A percentile compares a stretch with the other conserved stretches of the same genome.
Evolutionary conservation across 2,113 vertebrate genomes (phyloP).

Genomic region (Sialia sialis): DNA sequence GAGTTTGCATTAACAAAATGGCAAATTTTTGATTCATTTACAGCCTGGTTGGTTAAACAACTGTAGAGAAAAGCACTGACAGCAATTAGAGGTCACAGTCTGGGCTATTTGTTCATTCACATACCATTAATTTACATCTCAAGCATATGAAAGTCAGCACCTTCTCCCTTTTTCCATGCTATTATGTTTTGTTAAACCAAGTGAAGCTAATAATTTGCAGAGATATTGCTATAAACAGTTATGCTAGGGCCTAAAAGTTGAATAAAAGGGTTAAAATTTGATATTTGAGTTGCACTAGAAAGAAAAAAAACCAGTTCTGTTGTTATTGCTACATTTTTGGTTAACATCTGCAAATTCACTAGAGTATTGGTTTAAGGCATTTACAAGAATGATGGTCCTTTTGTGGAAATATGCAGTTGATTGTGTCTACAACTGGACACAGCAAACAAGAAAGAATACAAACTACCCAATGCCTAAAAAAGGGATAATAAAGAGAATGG

Average conservation of each 20-base stretch:
- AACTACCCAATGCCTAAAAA: neutral
- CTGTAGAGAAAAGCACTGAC: neutral
- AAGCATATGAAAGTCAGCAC: neutral
- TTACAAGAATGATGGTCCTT: neutral
- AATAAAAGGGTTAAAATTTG: neutral
- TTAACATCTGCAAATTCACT: slow-evolving; percentile 27
- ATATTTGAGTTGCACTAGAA: neutral
- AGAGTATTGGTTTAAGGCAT: neutral
- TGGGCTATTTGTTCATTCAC: neutral
- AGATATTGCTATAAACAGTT: neutral
- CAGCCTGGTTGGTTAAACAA: neutral
- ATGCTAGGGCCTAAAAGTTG: neutral
- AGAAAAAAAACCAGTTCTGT: neutral
- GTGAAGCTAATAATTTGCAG: neutral
- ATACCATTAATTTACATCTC: neutral
- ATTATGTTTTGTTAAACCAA: neutral
- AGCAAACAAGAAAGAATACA: neutral
- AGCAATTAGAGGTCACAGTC: neutral
- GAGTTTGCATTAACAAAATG: neutral
- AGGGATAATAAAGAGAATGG: neutral
- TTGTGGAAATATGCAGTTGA: neutral
- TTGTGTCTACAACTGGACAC: neutral
- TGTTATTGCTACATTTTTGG: neutral
- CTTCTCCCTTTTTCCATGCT: neutral
- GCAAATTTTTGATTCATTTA: neutral